phyloP scores from a whole-genome alignment of 2,888 invertebrate species.

The Ophion ventricosus region DNA sequence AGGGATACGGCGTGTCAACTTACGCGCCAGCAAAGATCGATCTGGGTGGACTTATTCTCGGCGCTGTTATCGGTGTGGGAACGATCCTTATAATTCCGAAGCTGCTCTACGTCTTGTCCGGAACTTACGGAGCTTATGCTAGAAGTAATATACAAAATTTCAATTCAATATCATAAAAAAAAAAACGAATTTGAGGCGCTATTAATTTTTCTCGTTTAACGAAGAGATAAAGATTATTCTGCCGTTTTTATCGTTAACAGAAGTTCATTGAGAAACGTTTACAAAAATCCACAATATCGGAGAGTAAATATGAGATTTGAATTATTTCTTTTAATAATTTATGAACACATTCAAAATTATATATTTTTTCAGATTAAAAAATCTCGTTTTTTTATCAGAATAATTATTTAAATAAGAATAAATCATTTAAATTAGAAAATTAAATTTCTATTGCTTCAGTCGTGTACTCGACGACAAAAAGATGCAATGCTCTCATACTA shows the following conservation, averaged over 20 bases:
- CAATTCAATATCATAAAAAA: not conserved
- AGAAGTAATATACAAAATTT: conserved; percentile 85
- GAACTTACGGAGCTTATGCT: conserved; percentile 88
- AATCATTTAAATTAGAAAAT: too few relatives aligned
- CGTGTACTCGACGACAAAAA: not conserved
- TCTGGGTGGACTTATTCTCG: conserved; percentile 91
- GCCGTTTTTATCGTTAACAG: too few relatives aligned
- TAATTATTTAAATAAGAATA: too few relatives aligned
- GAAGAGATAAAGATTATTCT: too few relatives aligned
- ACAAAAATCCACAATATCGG: too few relatives aligned
- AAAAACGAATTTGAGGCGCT: not conserved
- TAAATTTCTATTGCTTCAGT: not conserved
- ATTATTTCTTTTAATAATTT: too few relatives aligned
- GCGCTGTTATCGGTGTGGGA: conserved; percentile 92
- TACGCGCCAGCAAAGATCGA: conserved; percentile 92
- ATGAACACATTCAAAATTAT: too few relatives aligned
- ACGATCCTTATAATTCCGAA: conserved; percentile 92
- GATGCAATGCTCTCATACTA: not conserved
- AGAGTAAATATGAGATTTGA: not conserved
- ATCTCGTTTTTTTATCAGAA: conserved; percentile 2
- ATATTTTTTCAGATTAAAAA: too few relatives aligned
- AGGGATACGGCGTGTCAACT: conserved; percentile 85
- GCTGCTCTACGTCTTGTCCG: conserved; percentile 89
- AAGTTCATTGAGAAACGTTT: too few relatives aligned
- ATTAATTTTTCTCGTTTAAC: too few relatives aligned